Conservation (phyloP, 2,888 invertebrate species). For the Exephanes ischioxanthus region DNA sequence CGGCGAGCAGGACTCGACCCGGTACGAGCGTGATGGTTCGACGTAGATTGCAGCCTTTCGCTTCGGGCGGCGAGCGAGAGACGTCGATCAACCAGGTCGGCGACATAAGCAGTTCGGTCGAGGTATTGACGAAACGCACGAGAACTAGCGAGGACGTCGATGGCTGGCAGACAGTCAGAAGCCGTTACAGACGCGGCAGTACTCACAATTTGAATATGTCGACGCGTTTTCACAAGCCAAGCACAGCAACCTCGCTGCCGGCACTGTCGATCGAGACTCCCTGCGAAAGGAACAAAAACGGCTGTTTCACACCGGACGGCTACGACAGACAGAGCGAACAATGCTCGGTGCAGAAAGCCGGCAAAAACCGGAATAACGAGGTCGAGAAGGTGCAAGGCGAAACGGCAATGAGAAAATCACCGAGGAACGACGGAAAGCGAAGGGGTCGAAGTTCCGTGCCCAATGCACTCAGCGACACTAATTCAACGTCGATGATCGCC, state of each 20-base stretch:
- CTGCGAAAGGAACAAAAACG: constrained; percentile 78
- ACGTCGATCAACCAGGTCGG: constrained; percentile 71
- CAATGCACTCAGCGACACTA: constrained; percentile 74
- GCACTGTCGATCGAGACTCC: constrained; percentile 86
- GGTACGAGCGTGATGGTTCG: constrained; percentile 79
- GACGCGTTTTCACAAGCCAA: constrained; percentile 92
- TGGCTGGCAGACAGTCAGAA: constrained; percentile 96
- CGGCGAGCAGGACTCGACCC: constrained; percentile 74
- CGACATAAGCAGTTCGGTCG: constrained; percentile 80
- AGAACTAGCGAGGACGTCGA: constrained; percentile 85
- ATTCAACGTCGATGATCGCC: constrained; percentile 83
- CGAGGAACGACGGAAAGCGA: constrained; percentile 67
- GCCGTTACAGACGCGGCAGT: constrained; percentile 89
- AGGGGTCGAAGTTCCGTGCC: constrained; percentile 57
- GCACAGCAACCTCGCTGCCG: constrained; percentile 93
- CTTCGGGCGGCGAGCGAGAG: neutral
- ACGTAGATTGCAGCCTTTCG: constrained; percentile 72
- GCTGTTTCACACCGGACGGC: constrained; percentile 76
- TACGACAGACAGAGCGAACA: constrained; percentile 72
- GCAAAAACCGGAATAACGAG: constrained; percentile 75
- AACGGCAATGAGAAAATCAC: constrained; percentile 70
- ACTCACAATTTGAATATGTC: constrained; percentile 87
- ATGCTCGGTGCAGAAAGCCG: constrained; percentile 74
- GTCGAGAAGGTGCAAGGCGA: constrained; percentile 75
- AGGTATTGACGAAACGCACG: constrained; percentile 77